phyloP scores from a whole-genome alignment of 2,888 invertebrate species.

The Drosophila affinis region DNA sequence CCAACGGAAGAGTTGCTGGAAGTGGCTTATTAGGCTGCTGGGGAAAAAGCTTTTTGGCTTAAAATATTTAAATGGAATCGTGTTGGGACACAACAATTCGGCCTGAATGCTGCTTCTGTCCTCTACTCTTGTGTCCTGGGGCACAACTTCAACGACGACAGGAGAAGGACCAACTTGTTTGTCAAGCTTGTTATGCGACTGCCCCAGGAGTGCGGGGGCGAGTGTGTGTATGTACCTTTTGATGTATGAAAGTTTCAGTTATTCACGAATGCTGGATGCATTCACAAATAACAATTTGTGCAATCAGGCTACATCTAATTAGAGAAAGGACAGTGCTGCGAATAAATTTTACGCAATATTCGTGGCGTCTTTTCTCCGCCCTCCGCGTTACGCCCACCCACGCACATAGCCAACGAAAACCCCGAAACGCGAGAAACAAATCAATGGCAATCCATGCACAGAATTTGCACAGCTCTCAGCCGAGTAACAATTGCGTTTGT shows the following conservation, averaged over 20 bases:
- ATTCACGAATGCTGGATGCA: conserved; percentile 26
- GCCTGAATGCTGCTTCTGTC: conserved; percentile 1
- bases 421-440: conserved; percentile 52
- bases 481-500: not conserved
- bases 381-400: not conserved
- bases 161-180: conserved; percentile 36
- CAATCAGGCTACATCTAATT: conserved; percentile 33
- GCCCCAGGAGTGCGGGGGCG: not conserved
- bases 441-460: conserved; percentile 50
- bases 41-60: conserved; percentile 31
- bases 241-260: conserved; percentile 29
- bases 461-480: conserved; percentile 16
- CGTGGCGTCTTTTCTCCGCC: conserved; percentile 2
- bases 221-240: conserved; percentile 19
- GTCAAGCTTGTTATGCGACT: conserved; percentile 13
- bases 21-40: conserved; percentile 22
- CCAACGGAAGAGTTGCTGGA: not conserved
- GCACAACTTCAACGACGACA: conserved; percentile 1
- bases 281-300: conserved; percentile 32
- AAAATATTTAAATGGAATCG: conserved; percentile 42
- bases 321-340: conserved; percentile 30
- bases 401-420: conserved; percentile 29
- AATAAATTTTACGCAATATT: conserved; percentile 39
- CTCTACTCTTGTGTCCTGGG: conserved; percentile 20
- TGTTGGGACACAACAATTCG: not conserved